Conservation (phyloP, 2,113 vertebrate genomes). For the Pedetes capensis region DNA sequence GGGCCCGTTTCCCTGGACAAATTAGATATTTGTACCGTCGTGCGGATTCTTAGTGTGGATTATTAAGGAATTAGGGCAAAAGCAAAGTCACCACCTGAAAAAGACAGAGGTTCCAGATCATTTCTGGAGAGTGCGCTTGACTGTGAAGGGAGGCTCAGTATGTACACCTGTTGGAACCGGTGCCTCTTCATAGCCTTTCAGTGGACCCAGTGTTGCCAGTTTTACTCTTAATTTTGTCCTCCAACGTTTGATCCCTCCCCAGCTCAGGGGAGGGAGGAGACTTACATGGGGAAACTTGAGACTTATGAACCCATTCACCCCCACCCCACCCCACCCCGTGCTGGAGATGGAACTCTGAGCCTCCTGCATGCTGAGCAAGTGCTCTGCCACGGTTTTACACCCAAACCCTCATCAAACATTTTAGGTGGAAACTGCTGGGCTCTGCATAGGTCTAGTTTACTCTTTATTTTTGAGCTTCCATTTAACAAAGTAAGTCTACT, state of each 20-base stretch:
- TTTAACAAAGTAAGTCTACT: background rate
- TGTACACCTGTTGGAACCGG: background rate
- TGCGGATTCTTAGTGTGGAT: background rate
- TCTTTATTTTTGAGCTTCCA: background rate
- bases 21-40: background rate
- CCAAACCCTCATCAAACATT: background rate
- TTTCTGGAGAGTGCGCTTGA: background rate
- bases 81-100: background rate
- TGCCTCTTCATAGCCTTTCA: background rate
- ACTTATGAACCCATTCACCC: background rate
- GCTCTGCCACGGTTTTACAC: background rate
- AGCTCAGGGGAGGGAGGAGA: background rate
- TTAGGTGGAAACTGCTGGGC: background rate
- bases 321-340: too few relatives aligned
- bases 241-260: background rate
- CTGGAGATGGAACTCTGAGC: background rate
- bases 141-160: background rate
- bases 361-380: background rate
- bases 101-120: background rate
- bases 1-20: background rate
- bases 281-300: background rate
- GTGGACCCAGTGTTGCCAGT: background rate
- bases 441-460: background rate
- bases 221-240: background rate
- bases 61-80: background rate